These are phyloP conservation scores for Scaptomyza caliginosa DNA, from an alignment of 2,888 invertebrate genomes.

Conservation along the genomic window DNA sequence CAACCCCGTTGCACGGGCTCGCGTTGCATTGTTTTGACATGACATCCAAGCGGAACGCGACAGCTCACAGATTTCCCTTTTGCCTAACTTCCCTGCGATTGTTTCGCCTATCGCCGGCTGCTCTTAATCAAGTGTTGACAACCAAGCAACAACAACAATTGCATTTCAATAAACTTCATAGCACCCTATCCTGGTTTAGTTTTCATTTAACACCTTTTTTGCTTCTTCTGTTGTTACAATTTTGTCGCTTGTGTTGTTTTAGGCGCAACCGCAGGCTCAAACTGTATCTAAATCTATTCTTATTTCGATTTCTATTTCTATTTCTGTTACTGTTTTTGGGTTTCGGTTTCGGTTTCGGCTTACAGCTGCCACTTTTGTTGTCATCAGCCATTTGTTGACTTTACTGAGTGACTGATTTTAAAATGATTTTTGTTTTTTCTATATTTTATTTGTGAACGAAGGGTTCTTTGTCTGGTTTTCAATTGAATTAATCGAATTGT, in stretches of 20 bases:
- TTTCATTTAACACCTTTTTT: constrained; percentile 72
- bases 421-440: constrained; percentile 9
- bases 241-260: constrained; percentile 68
- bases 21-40: constrained; percentile 76
- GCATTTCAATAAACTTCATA: constrained; percentile 79
- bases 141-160: constrained; percentile 61
- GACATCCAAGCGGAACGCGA: constrained; percentile 67
- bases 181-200: constrained; percentile 48
- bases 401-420: constrained; percentile 46
- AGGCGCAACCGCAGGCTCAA: constrained; percentile 52
- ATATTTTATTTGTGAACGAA: not conserved
- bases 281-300: constrained; percentile 44
- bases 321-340: constrained; percentile 21
- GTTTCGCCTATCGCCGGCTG: constrained; percentile 51
- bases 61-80: constrained; percentile 32
- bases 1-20: constrained; percentile 28
- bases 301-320: constrained; percentile 16
- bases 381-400: constrained; percentile 60
- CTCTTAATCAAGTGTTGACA: constrained; percentile 80
- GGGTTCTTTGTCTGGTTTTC: too few relatives aligned
- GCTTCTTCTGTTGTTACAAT: constrained; percentile 52
- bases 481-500: constrained; percentile 5
- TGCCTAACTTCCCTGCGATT: constrained; percentile 37
- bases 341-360: constrained; percentile 1
- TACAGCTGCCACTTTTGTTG: constrained; percentile 44